Evolutionary conservation across 2,797 vertebrate genomes (phyloP).

Genomic region (Sparus aurata): DNA sequence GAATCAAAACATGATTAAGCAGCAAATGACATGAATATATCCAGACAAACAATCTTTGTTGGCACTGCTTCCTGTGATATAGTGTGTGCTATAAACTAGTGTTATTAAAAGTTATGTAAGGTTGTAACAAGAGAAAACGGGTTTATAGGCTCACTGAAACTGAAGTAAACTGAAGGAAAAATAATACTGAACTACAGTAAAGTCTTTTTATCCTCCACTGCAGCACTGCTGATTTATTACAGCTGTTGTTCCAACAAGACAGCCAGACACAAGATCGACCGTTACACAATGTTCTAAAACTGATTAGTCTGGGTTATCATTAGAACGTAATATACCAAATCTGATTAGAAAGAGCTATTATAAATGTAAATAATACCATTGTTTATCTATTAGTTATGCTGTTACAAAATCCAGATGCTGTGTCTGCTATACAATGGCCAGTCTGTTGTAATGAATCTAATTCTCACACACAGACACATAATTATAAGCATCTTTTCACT

Average conservation of each 20-base stretch:
- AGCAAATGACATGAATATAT: background rate
- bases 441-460: constrained; percentile 16
- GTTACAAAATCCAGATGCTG: constrained; percentile 40
- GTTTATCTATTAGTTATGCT: constrained; percentile 27
- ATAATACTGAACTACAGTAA: background rate
- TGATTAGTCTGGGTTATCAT: constrained; percentile 11
- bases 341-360: constrained; percentile 11
- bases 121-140: constrained; percentile 20
- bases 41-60: constrained; percentile 14
- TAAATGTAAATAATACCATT: constrained; percentile 19
- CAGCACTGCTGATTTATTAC: background rate
- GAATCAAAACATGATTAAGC: constrained; percentile 29
- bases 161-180: background rate
- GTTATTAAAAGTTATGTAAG: constrained; percentile 16
- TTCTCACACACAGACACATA: constrained; percentile 6
- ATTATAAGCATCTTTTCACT: constrained; percentile 3
- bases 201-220: constrained; percentile 7
- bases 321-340: background rate
- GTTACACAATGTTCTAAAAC: background rate
- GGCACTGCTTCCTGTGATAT: background rate
- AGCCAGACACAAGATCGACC: constrained; percentile 1
- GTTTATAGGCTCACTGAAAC: constrained; percentile 20
- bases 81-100: constrained; percentile 8
- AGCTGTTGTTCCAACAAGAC: background rate
- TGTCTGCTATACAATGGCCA: constrained; percentile 2